These are phyloP conservation scores for Tringa solitaria DNA, from an alignment of 2,113 vertebrate genomes.

Conservation along the genomic window DNA sequence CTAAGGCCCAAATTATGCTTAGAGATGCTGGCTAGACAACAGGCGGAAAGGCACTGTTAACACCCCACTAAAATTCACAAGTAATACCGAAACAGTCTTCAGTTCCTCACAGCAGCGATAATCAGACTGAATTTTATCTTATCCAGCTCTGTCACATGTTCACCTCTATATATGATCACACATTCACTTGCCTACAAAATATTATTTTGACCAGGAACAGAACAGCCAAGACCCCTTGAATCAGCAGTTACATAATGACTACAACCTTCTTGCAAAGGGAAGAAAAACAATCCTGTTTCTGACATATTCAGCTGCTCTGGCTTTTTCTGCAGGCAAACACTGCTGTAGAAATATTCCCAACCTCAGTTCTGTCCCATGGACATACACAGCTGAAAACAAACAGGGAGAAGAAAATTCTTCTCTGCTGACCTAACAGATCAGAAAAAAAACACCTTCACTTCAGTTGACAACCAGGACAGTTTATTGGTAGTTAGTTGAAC, in stretches of 20 bases:
- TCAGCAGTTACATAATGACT: background rate
- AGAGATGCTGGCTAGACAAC: background rate
- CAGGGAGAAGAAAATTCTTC: background rate
- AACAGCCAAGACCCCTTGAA: background rate
- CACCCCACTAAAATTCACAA: background rate
- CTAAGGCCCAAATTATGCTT: background rate
- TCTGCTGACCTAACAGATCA: background rate
- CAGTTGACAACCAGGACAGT: background rate
- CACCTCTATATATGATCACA: background rate
- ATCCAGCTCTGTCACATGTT: background rate
- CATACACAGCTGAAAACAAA: rapidly evolving
- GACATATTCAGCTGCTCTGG: background rate
- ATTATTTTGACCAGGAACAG: background rate
- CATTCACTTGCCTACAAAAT: background rate
- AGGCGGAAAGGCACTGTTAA: background rate
- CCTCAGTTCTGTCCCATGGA: background rate
- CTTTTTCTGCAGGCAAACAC: background rate
- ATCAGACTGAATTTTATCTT: background rate
- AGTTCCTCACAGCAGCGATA: background rate
- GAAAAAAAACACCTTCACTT: background rate
- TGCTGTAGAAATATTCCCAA: background rate
- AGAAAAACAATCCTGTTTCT: background rate
- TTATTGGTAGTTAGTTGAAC: background rate
- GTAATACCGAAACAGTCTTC: background rate
- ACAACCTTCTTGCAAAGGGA: background rate